Evolutionary conservation across 2,888 invertebrate genomes (phyloP), one percentile per base, ranked within the genome.

Genomic region (Lingula anatina): DNA sequence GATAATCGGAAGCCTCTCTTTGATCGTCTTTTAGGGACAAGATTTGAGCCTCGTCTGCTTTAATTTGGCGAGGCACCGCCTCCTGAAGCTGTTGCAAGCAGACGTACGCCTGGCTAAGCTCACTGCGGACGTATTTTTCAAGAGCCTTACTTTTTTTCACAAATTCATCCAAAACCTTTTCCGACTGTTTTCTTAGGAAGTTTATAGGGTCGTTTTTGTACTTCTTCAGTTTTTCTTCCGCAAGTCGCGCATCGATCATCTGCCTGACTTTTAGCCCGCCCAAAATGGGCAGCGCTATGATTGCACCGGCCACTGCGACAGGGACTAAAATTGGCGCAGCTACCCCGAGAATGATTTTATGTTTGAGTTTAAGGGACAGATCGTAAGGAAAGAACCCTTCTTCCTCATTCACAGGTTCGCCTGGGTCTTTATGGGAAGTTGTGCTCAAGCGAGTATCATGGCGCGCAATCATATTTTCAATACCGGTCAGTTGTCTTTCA

Each of bases 211-310:
- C 54, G 5, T 48, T 49, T 23, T 56, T 50, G 15, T 52, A 52
- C 27, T 52, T 51, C 28, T 49, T 50, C 36, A 59, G 59, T 1
- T 54, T 50, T 26, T 49, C 52, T 44, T 54, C 57, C 20, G 57
- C 31, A 21, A 50, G 48, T 25, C 51, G 47, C 31, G 53, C 55
- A 3, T 51, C 45, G 24, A 62, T 52, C 3, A 50, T 46, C 31
- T 54, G 54, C 12, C 56, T 57, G 20, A 62, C 49, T 5, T 58
- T 50, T 21, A 55, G 54, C 15, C 60, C 39, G 3, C 61, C 64
- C 49, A 55, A 60, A 5, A 60, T 53, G 39, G 65, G 64, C 23
- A 64, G 49, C 5, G 60, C 49, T 2, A 62, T 51, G 35, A 60
- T 45, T 18, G 57, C 60, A 9, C 59, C 57, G 27, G 62, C 53